These are phyloP conservation scores for Recurvirostra avosetta DNA, from an alignment of 2,113 vertebrate genomes.

Conservation along the genomic window DNA sequence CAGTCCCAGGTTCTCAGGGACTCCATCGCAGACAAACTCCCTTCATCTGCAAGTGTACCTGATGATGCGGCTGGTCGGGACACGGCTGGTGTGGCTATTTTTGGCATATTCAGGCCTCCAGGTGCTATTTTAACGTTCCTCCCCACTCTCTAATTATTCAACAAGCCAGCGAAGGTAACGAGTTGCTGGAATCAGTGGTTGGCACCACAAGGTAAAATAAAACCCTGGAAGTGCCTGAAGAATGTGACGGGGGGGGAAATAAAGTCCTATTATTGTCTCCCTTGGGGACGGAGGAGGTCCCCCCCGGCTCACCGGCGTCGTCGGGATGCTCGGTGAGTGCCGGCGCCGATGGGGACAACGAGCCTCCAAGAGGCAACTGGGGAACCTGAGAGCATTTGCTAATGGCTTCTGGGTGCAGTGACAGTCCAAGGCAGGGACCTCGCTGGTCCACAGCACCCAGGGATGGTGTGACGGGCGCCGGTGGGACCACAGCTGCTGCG, in stretches of 20 bases:
- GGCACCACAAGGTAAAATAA: background rate
- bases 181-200: background rate
- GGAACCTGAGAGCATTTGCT: background rate
- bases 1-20: background rate
- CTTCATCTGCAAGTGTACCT: background rate
- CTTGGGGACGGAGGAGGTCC: background rate
- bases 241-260: background rate
- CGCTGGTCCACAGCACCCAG: background rate
- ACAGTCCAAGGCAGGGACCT: background rate
- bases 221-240: background rate
- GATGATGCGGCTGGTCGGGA: rapidly evolving
- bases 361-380: background rate
- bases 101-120: background rate
- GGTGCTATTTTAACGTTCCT: background rate
- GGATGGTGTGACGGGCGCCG: rapidly evolving
- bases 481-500: background rate
- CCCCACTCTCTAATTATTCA: background rate
- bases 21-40: background rate
- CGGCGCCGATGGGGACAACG: rapidly evolving
- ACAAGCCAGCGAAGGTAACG: background rate
- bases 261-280: background rate
- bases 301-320: rapidly evolving
- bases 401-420: rapidly evolving
- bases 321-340: rapidly evolving
- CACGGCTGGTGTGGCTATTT: background rate